Conservation (phyloP, 2,888 invertebrate species). For the Phortica okadai region DNA sequence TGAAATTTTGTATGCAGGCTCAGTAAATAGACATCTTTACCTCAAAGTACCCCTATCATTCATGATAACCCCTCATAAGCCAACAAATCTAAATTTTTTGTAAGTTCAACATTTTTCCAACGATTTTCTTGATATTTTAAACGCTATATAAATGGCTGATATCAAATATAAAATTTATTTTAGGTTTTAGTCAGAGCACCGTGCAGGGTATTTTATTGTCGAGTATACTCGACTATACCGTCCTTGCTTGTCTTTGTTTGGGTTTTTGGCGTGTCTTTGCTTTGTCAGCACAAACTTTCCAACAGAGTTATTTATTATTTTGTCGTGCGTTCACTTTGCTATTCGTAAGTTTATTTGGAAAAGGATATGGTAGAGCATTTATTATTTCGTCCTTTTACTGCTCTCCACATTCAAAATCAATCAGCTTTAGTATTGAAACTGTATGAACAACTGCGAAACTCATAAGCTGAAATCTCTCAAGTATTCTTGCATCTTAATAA, state of each 20-base stretch:
- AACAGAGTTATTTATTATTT: constrained; percentile 67
- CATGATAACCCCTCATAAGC: too few relatives aligned
- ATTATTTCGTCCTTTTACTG: neutral
- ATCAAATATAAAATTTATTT: too few relatives aligned
- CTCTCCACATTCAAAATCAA: constrained; percentile 9
- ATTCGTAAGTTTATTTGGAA: constrained; percentile 1
- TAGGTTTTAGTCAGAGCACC: too few relatives aligned
- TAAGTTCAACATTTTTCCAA: too few relatives aligned
- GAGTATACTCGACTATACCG: neutral
- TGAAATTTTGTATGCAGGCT: too few relatives aligned
- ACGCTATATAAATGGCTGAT: too few relatives aligned
- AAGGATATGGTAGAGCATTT: neutral
- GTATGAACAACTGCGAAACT: neutral
- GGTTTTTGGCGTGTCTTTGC: constrained; percentile 52
- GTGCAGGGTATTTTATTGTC: constrained; percentile 1
- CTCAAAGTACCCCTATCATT: too few relatives aligned
- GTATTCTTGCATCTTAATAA: neutral
- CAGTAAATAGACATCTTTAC: too few relatives aligned
- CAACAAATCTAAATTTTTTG: too few relatives aligned
- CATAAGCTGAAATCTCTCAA: neutral
- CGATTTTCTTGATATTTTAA: too few relatives aligned
- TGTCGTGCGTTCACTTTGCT: constrained; percentile 34
- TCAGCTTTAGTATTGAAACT: constrained; percentile 2
- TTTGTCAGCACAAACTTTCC: constrained; percentile 65
- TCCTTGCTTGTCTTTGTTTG: neutral